Base-by-base conservation (phyloP, 1,140 invertebrate genomes). In the Pachyrhynchus sulphureomaculatus region DNA sequence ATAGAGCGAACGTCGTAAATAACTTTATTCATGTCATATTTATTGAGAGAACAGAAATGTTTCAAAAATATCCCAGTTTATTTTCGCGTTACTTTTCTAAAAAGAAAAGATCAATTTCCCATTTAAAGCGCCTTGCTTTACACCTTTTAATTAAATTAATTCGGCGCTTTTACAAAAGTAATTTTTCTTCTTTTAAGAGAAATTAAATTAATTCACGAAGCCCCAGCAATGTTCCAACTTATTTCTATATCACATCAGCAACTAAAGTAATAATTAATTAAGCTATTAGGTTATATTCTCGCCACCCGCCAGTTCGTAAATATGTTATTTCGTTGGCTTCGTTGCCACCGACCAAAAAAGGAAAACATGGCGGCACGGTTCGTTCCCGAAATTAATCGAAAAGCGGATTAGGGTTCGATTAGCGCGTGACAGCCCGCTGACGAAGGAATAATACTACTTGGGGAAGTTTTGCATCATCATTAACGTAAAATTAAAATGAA, bases 371-470 rank as follows among this genome's bases (percentile, higher is more conserved):
- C 52, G 52, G 52, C 36, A 54, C 52, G 52, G 42, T 54, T 37
- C 52, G 36, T 54, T 54, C 52, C 52, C 52, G 52, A 54, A 54
- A 54, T 54, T 54, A 54, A 54, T 54, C 52, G 52, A 42, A 54
- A 54, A 54, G 52, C 52, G 52, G 52, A 54, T 54, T 54, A 54
- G 52, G 52, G 52, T 54, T 54, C 52, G 52, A 54, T 54, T 54
- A 54, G 52, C 52, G 52, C 52, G 36, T 54, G 52, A 54, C 52
- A 54, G 52, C 52, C 15, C 52, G 39, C 52, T 54, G 52, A 54
- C 52, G 52, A 54, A 54, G 52, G 52, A 54, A 54, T 54, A 54
- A 54, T 54, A 24, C 21, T 32, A 17, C 26, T 29, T 10, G 20
- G 52, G 36, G 52, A 54, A 37, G 23, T 54, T 54, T 54, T 15